Evolutionary conservation across 2,113 vertebrate genomes (phyloP).

Genomic region (Regulus satrapa): DNA sequence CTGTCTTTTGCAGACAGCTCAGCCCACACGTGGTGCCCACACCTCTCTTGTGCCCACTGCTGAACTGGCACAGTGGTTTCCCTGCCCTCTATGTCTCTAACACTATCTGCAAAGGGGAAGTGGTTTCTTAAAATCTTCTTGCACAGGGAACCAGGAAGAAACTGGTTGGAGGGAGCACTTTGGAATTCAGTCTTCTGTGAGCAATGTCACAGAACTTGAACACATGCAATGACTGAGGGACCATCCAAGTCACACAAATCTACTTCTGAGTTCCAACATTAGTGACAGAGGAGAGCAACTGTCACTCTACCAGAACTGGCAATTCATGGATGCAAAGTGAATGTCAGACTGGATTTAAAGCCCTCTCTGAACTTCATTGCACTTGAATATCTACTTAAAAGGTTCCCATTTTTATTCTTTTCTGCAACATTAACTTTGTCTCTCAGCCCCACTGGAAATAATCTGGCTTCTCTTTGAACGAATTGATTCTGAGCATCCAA

Average conservation of each 20-base stretch:
- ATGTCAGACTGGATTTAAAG: neutral
- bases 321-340: neutral
- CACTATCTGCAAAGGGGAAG: neutral
- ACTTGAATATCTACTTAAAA: neutral
- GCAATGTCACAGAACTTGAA: neutral
- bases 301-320: neutral
- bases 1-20: neutral
- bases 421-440: neutral
- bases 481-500: neutral
- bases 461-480: neutral
- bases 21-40: neutral
- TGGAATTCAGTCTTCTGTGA: neutral
- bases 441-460: neutral
- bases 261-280: neutral
- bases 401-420: neutral
- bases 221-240: accelerated
- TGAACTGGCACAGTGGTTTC: neutral
- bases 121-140: neutral
- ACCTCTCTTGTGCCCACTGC: neutral
- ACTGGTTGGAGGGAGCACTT: neutral
- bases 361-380: neutral
- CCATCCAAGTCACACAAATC: accelerated
- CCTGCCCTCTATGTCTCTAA: neutral
- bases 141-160: neutral
- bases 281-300: neutral